phyloP scores from a whole-genome alignment of 1,140 invertebrate species.

The Arctopsyche grandis region DNA sequence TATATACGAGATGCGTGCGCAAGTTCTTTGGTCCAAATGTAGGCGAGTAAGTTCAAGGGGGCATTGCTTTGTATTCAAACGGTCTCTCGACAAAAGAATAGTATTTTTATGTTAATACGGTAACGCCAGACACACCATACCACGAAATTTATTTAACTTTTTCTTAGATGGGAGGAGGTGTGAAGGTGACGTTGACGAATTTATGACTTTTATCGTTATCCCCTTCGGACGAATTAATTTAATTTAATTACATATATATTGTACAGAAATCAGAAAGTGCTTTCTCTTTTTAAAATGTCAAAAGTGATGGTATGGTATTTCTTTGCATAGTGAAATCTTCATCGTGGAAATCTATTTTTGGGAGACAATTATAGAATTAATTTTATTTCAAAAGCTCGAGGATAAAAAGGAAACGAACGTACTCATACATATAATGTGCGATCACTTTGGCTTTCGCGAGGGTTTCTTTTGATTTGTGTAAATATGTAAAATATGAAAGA shows the following conservation, averaged over 20 bases:
- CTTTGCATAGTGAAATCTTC: too few species aligned
- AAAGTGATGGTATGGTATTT: too few species aligned
- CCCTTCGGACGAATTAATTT: slow-evolving; percentile 13
- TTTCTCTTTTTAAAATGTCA: too few species aligned
- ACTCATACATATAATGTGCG: too few species aligned
- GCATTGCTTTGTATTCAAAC: slow-evolving; percentile 6
- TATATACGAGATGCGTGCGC: neutral
- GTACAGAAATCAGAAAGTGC: too few species aligned
- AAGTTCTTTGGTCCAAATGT: neutral
- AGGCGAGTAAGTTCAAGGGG: neutral
- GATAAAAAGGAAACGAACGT: too few species aligned
- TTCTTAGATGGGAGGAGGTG: too few species aligned
- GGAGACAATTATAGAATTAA: too few species aligned
- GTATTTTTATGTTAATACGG: slow-evolving; percentile 24
- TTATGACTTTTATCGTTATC: neutral
- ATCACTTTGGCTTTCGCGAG: too few species aligned
- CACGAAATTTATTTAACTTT: slow-evolving; percentile 22
- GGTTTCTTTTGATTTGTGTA: neutral
- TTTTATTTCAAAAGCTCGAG: too few species aligned
- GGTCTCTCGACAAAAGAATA: slow-evolving; percentile 7
- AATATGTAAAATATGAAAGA: neutral
- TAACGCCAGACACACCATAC: too few species aligned
- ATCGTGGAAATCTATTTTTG: too few species aligned
- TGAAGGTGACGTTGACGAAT: neutral
- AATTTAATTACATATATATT: neutral